These are phyloP conservation scores for Ptychochromis oligacanthus DNA, from an alignment of 2,113 vertebrate genomes.

Conservation along the genomic window DNA sequence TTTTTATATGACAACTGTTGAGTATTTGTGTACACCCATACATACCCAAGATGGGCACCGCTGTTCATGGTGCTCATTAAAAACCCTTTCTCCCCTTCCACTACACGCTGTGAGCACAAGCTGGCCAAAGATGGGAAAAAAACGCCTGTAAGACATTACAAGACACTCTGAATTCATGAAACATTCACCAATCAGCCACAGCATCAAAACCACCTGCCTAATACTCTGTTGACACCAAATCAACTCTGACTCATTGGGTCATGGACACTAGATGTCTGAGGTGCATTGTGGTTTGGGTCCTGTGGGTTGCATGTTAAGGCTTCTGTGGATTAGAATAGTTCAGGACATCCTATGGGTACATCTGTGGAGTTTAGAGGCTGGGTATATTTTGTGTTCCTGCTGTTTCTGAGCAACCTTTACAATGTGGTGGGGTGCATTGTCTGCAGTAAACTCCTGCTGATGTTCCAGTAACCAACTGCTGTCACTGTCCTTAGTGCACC, in stretches of 20 bases:
- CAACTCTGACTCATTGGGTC: too few species aligned
- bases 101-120: constrained; percentile 85
- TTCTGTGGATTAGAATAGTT: too few species aligned
- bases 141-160: constrained; percentile 65
- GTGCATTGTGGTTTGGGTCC: not conserved
- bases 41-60: constrained; percentile 88
- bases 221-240: not conserved
- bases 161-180: not conserved
- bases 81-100: constrained; percentile 83
- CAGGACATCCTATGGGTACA: too few species aligned
- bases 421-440: too few species aligned
- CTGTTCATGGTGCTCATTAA: constrained; percentile 85
- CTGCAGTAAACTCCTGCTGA: not conserved
- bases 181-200: not conserved
- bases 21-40: not conserved
- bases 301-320: not conserved
- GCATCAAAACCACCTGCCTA: not conserved
- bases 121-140: constrained; percentile 79
- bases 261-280: not conserved
- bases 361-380: too few species aligned
- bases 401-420: too few species aligned
- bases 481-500: not conserved
- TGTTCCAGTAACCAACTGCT: not conserved
- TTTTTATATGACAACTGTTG: not conserved
- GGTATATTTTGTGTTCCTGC: too few species aligned